A percentile compares a stretch with the other conserved stretches of the same genome.
Conservation (phyloP, 2,888 invertebrate species). For the Thymelicus acteon region DNA sequence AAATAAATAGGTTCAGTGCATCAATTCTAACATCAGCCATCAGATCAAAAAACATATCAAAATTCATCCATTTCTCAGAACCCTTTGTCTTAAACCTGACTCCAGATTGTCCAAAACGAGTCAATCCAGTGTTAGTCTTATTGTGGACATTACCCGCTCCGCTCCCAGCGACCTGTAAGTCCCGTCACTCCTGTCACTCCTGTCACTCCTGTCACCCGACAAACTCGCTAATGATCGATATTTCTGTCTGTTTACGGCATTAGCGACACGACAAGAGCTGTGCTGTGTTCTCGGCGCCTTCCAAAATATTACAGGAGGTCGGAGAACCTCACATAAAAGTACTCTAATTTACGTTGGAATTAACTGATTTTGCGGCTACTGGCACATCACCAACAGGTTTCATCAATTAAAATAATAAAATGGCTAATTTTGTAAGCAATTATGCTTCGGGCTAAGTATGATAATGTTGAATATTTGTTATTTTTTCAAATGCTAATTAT, state of each 20-base stretch:
- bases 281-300: constrained; percentile 10
- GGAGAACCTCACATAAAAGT: constrained; percentile 5
- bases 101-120: too few relatives aligned
- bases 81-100: too few relatives aligned
- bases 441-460: too few relatives aligned
- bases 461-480: too few relatives aligned
- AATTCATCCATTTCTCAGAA: too few relatives aligned
- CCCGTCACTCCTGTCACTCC: too few relatives aligned
- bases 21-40: too few relatives aligned
- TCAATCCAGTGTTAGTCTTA: not conserved
- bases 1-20: too few relatives aligned
- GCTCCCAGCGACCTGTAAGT: not conserved
- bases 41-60: too few relatives aligned
- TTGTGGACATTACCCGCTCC: not conserved
- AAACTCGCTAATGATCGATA: constrained; percentile 24
- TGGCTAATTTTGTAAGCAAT: too few relatives aligned
- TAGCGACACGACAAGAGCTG: not conserved
- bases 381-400: not conserved
- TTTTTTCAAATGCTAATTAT: too few relatives aligned
- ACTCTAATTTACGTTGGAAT: not conserved
- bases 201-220: too few relatives aligned
- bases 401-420: not conserved
- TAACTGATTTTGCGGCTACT: not conserved
- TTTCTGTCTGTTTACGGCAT: constrained; percentile 24
- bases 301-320: constrained; percentile 22